Evolutionary conservation across 2,888 invertebrate genomes (phyloP).

Genomic region (Campaea margaritaria): DNA sequence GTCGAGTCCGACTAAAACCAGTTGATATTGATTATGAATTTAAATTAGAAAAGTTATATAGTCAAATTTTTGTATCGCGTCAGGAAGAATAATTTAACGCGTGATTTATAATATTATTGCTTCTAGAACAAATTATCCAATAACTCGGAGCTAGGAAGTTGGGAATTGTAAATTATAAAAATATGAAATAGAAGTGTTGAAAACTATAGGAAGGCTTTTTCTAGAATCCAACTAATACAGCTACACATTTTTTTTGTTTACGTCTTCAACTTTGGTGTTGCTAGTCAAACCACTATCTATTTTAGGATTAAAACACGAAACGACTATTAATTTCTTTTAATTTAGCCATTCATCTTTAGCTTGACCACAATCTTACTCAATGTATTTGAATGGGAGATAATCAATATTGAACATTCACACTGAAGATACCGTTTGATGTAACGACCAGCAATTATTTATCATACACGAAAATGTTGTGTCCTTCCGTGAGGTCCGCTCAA

Average conservation of each 20-base stretch:
- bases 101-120: constrained; percentile 3
- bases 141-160: too few relatives aligned
- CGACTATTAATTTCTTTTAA: background rate
- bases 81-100: background rate
- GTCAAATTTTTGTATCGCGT: background rate
- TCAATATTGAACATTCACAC: constrained; percentile 18
- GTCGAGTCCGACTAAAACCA: constrained; percentile 7
- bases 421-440: constrained; percentile 16
- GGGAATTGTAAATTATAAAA: too few relatives aligned
- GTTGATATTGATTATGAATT: constrained; percentile 11
- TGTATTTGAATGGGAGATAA: constrained; percentile 13
- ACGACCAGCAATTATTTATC: constrained; percentile 1
- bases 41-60: constrained; percentile 16
- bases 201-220: too few relatives aligned
- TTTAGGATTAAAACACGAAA: constrained; percentile 1
- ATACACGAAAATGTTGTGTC: too few relatives aligned
- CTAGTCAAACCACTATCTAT: constrained; percentile 12
- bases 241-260: background rate
- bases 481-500: too few relatives aligned
- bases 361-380: constrained; percentile 10
- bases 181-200: too few relatives aligned
- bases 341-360: constrained; percentile 16
- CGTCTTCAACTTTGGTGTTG: background rate
- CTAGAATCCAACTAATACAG: too few relatives aligned
- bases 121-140: constrained; percentile 1